Conservation (phyloP, 2,113 vertebrate species). For the Elachura formosa region DNA sequence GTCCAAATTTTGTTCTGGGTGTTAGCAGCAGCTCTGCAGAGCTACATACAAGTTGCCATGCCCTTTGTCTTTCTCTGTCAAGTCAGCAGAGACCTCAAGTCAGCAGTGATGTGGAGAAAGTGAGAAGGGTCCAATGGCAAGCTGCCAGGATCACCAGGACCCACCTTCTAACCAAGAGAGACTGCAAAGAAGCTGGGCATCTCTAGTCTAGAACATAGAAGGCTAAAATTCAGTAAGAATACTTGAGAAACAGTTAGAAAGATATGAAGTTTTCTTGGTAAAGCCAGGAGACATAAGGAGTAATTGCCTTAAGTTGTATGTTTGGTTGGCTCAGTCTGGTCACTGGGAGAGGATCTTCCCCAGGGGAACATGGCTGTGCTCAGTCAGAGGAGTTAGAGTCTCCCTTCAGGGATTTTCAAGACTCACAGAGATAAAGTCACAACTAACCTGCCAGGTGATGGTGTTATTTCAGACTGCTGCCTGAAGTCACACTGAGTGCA, state of each 20-base stretch:
- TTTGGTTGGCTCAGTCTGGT: not conserved
- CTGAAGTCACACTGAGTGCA: not conserved
- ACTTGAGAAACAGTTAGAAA: not conserved
- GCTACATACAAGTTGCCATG: not conserved
- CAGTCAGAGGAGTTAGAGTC: not conserved
- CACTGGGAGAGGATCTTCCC: not conserved
- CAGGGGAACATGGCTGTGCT: not conserved
- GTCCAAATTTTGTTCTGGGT: slow-evolving; percentile 28
- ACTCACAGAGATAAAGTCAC: accelerated
- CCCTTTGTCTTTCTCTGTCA: not conserved
- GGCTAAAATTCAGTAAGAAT: not conserved
- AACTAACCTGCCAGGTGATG: not conserved
- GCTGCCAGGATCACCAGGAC: not conserved
- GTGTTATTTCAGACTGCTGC: not conserved
- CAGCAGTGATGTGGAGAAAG: not conserved
- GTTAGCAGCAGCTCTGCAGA: slow-evolving; percentile 1
- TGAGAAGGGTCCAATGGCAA: not conserved
- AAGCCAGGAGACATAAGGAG: not conserved
- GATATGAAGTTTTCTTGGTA: not conserved
- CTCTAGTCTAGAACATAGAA: not conserved
- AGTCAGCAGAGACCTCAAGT: not conserved
- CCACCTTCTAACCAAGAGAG: not conserved
- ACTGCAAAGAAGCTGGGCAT: not conserved
- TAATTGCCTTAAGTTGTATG: not conserved
- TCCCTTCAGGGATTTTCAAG: not conserved